A percentile compares a stretch with the other conserved stretches of the same genome.
phyloP scores from a whole-genome alignment of 2,113 vertebrate species.

The Bucco capensis region DNA sequence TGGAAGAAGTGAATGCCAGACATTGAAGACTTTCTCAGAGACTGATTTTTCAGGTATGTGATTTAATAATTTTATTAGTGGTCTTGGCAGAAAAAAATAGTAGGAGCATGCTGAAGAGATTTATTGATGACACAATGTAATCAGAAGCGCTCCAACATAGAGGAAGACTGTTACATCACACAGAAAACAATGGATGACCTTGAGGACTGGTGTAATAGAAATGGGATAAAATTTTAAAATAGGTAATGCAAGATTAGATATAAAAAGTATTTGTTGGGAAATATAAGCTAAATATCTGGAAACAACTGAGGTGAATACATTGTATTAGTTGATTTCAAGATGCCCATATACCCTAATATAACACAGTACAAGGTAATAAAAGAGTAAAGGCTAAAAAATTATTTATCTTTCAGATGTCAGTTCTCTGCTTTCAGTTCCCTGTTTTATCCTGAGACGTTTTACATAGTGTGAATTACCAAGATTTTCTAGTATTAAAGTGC shows the following conservation, averaged over 20 bases:
- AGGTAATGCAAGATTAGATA: background rate
- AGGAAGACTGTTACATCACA: background rate
- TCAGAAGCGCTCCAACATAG: background rate
- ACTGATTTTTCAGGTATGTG: background rate
- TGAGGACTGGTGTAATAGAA: background rate
- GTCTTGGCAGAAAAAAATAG: background rate
- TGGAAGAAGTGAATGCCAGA: background rate
- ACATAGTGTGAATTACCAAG: background rate
- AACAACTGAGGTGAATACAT: background rate
- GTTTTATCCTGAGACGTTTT: background rate
- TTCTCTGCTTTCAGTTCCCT: background rate
- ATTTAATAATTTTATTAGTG: slow-evolving; percentile 1
- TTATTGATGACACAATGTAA: background rate
- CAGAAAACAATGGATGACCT: background rate
- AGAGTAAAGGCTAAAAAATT: background rate
- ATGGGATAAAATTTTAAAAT: background rate
- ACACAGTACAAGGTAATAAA: background rate
- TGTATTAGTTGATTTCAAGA: background rate
- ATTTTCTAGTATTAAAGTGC: background rate
- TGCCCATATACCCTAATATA: background rate
- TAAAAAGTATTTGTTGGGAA: background rate
- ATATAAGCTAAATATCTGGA: background rate
- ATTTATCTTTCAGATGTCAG: background rate
- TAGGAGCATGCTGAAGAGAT: background rate
- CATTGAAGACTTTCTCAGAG: background rate